Evolutionary conservation across 2,113 vertebrate genomes (phyloP).

Genomic region (Toxostoma redivivum): DNA sequence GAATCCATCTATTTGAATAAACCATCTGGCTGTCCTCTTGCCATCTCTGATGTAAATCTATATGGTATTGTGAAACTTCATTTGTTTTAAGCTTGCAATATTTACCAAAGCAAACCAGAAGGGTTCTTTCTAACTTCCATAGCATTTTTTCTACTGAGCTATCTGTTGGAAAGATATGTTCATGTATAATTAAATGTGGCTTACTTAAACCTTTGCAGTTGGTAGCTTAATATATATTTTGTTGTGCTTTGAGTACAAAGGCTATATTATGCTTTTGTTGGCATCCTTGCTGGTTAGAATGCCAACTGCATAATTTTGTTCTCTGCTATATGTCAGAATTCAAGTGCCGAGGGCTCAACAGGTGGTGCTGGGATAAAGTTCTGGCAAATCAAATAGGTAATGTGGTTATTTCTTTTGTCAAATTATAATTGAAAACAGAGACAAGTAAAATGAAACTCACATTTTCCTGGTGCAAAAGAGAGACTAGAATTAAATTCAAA

Average conservation of each 20-base stretch:
- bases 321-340: constrained; percentile 75
- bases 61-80: constrained; percentile 29
- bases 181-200: constrained; percentile 72
- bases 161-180: constrained; percentile 54
- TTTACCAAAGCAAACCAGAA: constrained; percentile 50
- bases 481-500: constrained; percentile 54
- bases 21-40: constrained; percentile 32
- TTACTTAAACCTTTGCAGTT: constrained; percentile 76
- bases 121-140: constrained; percentile 41
- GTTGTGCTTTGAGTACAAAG: constrained; percentile 76
- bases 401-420: constrained; percentile 77
- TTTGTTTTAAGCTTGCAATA: constrained; percentile 54
- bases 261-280: constrained; percentile 77
- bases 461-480: constrained; percentile 63
- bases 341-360: constrained; percentile 73
- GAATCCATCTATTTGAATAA: constrained; percentile 38
- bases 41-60: constrained; percentile 39
- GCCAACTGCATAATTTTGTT: constrained; percentile 71
- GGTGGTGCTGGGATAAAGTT: constrained; percentile 76
- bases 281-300: constrained; percentile 56
- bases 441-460: constrained; percentile 68
- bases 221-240: constrained; percentile 76
- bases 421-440: constrained; percentile 79
- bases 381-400: constrained; percentile 79
- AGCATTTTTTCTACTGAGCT: constrained; percentile 26